Base-by-base conservation (phyloP, 2,113 vertebrate genomes). In the Hyaena hyaena region DNA sequence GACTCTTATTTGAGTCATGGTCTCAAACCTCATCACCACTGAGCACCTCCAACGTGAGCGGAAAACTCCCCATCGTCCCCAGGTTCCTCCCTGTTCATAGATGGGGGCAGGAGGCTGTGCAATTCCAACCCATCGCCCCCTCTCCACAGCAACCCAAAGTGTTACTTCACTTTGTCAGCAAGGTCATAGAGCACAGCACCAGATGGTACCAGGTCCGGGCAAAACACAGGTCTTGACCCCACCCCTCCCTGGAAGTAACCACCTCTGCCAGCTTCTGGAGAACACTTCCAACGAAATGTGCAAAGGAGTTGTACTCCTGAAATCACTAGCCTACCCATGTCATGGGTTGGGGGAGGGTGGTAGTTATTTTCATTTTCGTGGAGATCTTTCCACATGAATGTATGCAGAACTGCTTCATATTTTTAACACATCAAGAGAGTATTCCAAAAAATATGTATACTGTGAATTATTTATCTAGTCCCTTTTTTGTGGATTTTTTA, bases 71-170 rank as follows among this genome's bases (percentile, higher is more conserved):
- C 66, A 43, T 39, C 11, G 3, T 63, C 84, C 10, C 43, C 33
- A 4, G 7, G 24, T 28, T 7, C 15, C 10, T 26, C 55, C 3
- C 0, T 2, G 12, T 17, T 61, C 39, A 4, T 2, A 11, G 53
- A 88, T 0, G 10, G 35, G 10, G 28, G 2, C 17, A 4, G 10
- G 24, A 21, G 65, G 48, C 19, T 0, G 0, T 8, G 9, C 68
- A 74, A 63, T 2, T 11, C 28, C 48, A 5, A 2, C 6, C 12
- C 11, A 4, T 33, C 26, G 23, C 45, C 26, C 28, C 31, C 79
- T 53, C 26, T 26, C 15, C 8, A 31, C 28, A 0, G 7, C 35
- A 16, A 48, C 50, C n/a, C 7, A 61, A 71, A 23, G 4, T 2
- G n/a, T 26, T 2, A 24, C 4, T 10, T 35, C 2, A 7, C 66